These are phyloP conservation scores for Scophthalmus maximus DNA, from an alignment of 2,113 vertebrate genomes.

Conservation along the genomic window DNA sequence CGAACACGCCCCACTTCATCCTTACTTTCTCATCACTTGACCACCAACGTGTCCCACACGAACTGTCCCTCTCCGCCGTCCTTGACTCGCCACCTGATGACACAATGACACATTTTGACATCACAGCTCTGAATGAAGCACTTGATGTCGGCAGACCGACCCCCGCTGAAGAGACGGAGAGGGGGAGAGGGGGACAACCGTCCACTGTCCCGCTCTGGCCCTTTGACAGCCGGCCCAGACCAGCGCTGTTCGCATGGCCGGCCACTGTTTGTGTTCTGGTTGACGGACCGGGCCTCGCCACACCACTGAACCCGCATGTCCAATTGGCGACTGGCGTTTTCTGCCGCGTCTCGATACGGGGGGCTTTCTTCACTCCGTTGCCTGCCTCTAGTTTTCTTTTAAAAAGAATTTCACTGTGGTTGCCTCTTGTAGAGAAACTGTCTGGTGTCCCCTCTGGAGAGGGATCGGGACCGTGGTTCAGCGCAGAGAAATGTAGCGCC, in stretches of 20 bases:
- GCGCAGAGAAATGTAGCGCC: slow-evolving; percentile 66
- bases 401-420: slow-evolving; percentile 41
- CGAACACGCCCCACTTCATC: background rate
- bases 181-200: slow-evolving; percentile 52
- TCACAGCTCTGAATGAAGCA: slow-evolving; percentile 53
- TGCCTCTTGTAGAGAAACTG: slow-evolving; percentile 62
- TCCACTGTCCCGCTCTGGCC: slow-evolving; percentile 39
- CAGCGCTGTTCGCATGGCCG: slow-evolving; percentile 22
- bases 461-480: slow-evolving; percentile 54
- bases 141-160: slow-evolving; percentile 43
- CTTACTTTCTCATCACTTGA: no score
- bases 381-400: slow-evolving; percentile 27
- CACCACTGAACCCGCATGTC: slow-evolving; percentile 26
- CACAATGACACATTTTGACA: slow-evolving; percentile 59
- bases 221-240: slow-evolving; percentile 31
- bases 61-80: background rate
- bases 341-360: slow-evolving; percentile 30
- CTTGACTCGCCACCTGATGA: slow-evolving; percentile 39
- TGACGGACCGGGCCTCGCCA: slow-evolving; percentile 20
- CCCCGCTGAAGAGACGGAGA: no score
- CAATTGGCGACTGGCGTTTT: background rate
- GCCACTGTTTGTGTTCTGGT: slow-evolving; percentile 45
- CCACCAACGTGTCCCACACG: no score
- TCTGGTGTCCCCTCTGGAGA: slow-evolving; percentile 50
- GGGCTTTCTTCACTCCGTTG: slow-evolving; percentile 9